Percentiles rank a stretch among this genome's conserved stretches.
These are phyloP conservation scores for Cryptoprocta ferox DNA, from an alignment of 2,797 vertebrate species.

Conservation along the genomic window DNA sequence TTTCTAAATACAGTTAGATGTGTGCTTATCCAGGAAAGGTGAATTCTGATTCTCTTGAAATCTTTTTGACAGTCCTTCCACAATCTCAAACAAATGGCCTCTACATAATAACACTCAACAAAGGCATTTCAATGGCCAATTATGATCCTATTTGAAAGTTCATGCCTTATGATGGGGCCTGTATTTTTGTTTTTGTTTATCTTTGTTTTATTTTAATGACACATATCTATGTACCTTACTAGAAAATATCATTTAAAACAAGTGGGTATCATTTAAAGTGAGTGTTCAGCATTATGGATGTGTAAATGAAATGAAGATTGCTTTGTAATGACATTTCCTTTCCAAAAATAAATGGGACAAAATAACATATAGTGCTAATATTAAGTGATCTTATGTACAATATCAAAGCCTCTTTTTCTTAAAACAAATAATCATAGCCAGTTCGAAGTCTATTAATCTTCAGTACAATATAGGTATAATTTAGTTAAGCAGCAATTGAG, in stretches of 20 bases:
- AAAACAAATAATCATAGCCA: neutral
- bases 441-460: constrained; percentile 44
- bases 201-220: neutral
- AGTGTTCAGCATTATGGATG: neutral
- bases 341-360: neutral
- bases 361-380: neutral
- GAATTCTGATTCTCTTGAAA: neutral
- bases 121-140: neutral
- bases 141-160: neutral
- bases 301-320: neutral
- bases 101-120: neutral
- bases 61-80: neutral
- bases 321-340: neutral
- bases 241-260: neutral
- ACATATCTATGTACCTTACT: neutral
- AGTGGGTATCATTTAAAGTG: neutral
- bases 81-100: neutral
- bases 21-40: neutral
- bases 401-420: neutral
- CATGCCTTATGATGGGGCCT: neutral
- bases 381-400: neutral
- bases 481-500: constrained; percentile 42
- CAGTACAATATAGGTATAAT: neutral
- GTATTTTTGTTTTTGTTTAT: neutral
- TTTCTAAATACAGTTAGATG: neutral